These are phyloP conservation scores for Pterophyllum scalare DNA, from an alignment of 2,113 vertebrate species.

Conservation along the genomic window DNA sequence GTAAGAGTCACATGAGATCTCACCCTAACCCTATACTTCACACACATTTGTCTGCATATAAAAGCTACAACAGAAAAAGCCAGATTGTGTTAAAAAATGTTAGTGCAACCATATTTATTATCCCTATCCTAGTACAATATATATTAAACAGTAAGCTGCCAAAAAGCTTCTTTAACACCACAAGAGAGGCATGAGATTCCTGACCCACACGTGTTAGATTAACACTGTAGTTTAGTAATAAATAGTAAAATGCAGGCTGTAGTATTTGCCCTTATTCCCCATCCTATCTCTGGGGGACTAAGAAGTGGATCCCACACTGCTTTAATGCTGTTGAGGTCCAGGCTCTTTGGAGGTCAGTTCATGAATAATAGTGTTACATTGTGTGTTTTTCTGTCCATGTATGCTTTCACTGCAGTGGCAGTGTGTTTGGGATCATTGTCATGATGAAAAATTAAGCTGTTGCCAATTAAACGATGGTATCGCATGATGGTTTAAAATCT, in stretches of 20 bases:
- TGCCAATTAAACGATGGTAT: too few relatives aligned
- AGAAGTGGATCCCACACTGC: neutral
- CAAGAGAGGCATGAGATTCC: neutral
- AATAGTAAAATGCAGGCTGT: neutral
- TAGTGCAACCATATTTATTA: neutral
- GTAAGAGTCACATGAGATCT: conserved; percentile 63
- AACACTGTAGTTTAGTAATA: neutral
- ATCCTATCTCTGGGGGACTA: neutral
- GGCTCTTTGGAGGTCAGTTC: neutral
- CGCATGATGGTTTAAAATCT: too few relatives aligned
- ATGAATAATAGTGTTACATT: neutral
- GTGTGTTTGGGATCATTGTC: too few relatives aligned
- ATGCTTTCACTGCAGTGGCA: too few relatives aligned
- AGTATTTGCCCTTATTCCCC: neutral
- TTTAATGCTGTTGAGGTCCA: neutral
- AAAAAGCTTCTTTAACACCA: neutral
- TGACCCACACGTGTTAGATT: neutral
- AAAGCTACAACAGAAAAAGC: neutral
- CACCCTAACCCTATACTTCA: neutral
- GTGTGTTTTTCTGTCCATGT: neutral
- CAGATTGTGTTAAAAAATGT: neutral
- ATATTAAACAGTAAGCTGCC: neutral
- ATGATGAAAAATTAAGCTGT: too few relatives aligned
- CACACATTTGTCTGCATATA: neutral
- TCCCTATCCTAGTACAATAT: neutral